phyloP scores from a whole-genome alignment of 2,888 invertebrate genomes.

The Parnassius smintheus region DNA sequence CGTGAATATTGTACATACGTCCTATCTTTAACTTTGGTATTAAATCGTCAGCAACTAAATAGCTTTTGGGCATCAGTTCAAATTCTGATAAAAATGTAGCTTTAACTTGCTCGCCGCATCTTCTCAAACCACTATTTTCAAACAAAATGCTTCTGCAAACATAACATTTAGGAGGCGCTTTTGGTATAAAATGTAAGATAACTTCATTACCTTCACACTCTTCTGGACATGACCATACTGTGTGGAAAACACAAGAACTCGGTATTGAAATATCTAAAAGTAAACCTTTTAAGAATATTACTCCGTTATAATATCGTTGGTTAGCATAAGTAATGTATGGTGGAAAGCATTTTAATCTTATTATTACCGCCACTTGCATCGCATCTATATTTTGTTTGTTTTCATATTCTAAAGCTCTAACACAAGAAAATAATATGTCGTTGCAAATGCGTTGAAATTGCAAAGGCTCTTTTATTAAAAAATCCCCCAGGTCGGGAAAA shows the following conservation, averaged over 20 bases:
- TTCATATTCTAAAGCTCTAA: conserved; percentile 46
- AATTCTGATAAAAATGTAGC: conserved; percentile 52
- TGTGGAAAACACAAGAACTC: conserved; percentile 58
- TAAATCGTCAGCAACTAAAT: conserved; percentile 58
- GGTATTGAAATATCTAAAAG: conserved; percentile 57
- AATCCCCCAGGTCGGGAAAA: conserved; percentile 49
- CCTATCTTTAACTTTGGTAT: conserved; percentile 54
- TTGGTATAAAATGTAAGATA: conserved; percentile 62
- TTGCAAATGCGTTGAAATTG: conserved; percentile 53
- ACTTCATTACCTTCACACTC: conserved; percentile 69
- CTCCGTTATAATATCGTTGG: conserved; percentile 43
- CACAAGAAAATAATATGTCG: conserved; percentile 58
- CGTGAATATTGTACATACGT: conserved; percentile 46
- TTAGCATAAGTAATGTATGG: conserved; percentile 40
- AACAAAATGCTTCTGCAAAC: conserved; percentile 59
- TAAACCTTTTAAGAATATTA: conserved; percentile 52
- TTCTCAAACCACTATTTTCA: conserved; percentile 65
- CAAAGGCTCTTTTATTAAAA: conserved; percentile 59
- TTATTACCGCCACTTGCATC: conserved; percentile 52
- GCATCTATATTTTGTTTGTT: conserved; percentile 39
- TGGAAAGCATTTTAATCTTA: conserved; percentile 57
- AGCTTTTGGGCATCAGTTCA: conserved; percentile 43
- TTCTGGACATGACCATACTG: conserved; percentile 74
- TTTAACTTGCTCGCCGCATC: conserved; percentile 63
- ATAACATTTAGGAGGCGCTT: conserved; percentile 60